Base-by-base conservation (phyloP, 2,113 vertebrate genomes). In the Ageneiosus marmoratus region DNA sequence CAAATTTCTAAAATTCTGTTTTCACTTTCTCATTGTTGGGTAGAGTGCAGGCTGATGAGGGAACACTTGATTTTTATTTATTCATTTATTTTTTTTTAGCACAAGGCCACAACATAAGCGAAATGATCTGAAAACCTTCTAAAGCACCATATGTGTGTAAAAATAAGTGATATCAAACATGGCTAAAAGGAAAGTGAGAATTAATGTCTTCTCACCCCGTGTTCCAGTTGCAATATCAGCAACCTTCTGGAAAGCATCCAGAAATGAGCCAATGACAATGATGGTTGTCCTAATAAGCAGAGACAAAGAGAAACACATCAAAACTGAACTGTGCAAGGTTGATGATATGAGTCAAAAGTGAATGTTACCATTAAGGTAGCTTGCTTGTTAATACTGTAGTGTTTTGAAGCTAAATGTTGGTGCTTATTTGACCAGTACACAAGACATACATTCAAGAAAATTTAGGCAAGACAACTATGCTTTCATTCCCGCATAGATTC, bases 231-330 rank as follows among this genome's bases (percentile, higher is more conserved):
- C 95, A 91, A 95, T 93, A 91, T 96, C 95, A 10, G 95, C 95
- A 67, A 96, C 93, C 89, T 95, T 96, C 91, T 96, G 95, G 89
- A 96, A 96, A 29, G 95, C 94, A 29, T 96, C 95, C 83, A 96
- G 87, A 90, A 96, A 96, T 5, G 95, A 93, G 80, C 94, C 93
- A 0, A 94, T 94, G 63, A 95, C 92, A n/a, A 94, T 80, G 76
- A 94, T 92, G 60, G 94, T 96, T 0, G 94, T 94, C 91, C 95
- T 96, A 89, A 76, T 86, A 67, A 51, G 87, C 24, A 89, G 10
- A 86, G 20, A 84, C 13, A 88, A 0, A 87, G 53, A 86, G 5
- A 81, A 1, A 11, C 41, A 46, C 34, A 22, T 53, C 4, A 77
- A 34, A 4, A 15, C 1, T 44, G 22, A 79, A 72, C 13, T 44